These are phyloP conservation scores for Leucoraja ocellata DNA, from an alignment of 2,797 vertebrate genomes.

Conservation along the genomic window DNA sequence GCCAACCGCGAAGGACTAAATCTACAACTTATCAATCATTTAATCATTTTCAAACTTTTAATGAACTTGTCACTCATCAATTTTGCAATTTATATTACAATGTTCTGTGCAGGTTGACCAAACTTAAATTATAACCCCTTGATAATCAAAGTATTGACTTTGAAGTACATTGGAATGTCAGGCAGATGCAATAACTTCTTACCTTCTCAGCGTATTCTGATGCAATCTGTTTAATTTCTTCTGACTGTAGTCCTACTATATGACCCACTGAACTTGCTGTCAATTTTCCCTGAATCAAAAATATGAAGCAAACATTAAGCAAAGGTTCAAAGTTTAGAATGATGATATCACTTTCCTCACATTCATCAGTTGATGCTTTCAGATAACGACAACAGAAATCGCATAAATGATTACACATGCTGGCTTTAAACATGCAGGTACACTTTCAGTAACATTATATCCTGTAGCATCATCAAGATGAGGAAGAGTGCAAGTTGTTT, in stretches of 20 bases:
- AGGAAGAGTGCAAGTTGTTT: not conserved
- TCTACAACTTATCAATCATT: not conserved
- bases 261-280: slow-evolving; percentile 88
- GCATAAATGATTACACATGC: not conserved
- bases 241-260: slow-evolving; percentile 86
- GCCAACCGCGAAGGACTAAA: too few species aligned
- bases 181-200: slow-evolving; percentile 39
- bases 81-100: not conserved
- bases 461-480: not conserved
- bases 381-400: not conserved
- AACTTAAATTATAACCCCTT: not conserved
- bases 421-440: not conserved
- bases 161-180: not conserved
- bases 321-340: not conserved
- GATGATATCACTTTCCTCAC: not conserved
- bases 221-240: slow-evolving; percentile 90
- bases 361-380: not conserved
- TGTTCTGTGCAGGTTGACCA: not conserved
- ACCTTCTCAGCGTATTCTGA: slow-evolving; percentile 92
- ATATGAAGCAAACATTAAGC: not conserved
- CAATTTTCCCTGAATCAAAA: slow-evolving; percentile 69
- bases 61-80: not conserved
- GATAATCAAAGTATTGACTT: not conserved
- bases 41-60: too few species aligned
- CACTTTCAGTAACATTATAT: not conserved